Evolutionary conservation across 1,140 invertebrate species (phyloP).

Genomic region (Drosophila jambulina): DNA sequence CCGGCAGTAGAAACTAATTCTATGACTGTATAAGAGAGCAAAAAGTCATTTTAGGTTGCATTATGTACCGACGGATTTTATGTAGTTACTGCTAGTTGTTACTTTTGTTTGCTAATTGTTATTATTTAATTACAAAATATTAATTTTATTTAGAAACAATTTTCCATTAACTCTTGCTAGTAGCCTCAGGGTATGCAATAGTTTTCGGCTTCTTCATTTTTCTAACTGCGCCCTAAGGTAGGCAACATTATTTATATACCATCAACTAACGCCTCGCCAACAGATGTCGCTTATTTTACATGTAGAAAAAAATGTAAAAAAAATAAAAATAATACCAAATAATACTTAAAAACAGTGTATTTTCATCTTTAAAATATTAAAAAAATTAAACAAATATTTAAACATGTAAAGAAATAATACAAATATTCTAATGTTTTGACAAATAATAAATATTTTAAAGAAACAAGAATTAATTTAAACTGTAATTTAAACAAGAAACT

Average conservation of each 20-base stretch:
- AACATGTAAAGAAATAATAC: not conserved
- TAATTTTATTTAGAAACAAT: not conserved
- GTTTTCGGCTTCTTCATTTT: not conserved
- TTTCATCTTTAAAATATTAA: not conserved
- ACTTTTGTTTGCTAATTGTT: not conserved
- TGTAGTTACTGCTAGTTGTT: not conserved
- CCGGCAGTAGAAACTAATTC: not conserved
- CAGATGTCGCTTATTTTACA: slow-evolving; percentile 12
- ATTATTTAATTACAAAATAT: not conserved
- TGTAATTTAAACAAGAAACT: too few relatives aligned
- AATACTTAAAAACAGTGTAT: not conserved
- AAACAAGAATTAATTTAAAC: too few relatives aligned
- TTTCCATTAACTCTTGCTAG: not conserved
- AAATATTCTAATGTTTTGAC: not conserved
- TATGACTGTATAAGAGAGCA: rapidly evolving
- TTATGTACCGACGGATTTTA: not conserved
- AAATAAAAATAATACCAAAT: not conserved
- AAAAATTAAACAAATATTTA: not conserved
- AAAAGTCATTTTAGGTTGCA: rapidly evolving
- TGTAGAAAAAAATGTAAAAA: slow-evolving; percentile 1
- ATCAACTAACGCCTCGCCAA: not conserved
- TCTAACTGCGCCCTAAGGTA: not conserved
- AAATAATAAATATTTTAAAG: too few relatives aligned
- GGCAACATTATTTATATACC: not conserved
- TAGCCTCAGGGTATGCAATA: slow-evolving; percentile 30